Percentiles rank a stretch among this genome's conserved stretches.
phyloP scores from a whole-genome alignment of 2,113 vertebrate genomes.

The Coptodon bakossiorum region DNA sequence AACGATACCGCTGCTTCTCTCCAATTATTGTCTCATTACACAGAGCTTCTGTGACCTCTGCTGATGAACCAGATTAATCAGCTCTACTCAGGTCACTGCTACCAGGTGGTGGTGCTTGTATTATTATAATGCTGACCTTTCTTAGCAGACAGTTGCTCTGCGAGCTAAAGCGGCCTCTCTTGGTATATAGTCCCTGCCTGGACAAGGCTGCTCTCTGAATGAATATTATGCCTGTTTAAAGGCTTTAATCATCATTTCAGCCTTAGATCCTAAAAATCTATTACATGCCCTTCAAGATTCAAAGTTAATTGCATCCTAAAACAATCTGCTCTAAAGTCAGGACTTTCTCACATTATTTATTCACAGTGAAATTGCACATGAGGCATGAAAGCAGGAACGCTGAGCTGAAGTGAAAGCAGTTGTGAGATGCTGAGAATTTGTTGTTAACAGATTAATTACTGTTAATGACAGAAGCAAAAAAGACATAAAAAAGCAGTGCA shows the following conservation, averaged over 20 bases:
- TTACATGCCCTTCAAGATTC: constrained; percentile 13
- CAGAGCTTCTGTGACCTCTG: constrained; percentile 30
- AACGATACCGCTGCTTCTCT: constrained; percentile 7
- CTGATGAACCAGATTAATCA: constrained; percentile 55
- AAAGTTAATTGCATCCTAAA: constrained; percentile 3
- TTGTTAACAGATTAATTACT: background rate
- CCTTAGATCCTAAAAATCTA: background rate
- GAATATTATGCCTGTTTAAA: background rate
- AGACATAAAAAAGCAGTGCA: background rate
- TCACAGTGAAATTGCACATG: background rate
- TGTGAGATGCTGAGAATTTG: background rate
- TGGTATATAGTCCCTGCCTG: background rate
- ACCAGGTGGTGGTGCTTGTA: background rate
- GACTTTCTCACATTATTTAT: background rate
- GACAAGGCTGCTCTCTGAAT: background rate
- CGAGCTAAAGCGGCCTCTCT: background rate
- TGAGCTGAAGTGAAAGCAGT: background rate
- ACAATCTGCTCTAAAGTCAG: background rate
- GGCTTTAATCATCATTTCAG: constrained; percentile 13
- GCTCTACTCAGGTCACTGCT: constrained; percentile 8
- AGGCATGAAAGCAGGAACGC: background rate
- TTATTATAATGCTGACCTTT: constrained; percentile 20
- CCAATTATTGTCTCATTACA: constrained; percentile 46
- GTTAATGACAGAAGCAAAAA: background rate
- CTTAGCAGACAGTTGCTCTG: background rate